Conservation (phyloP, 1,140 invertebrate species). For the Drosophila auraria region DNA sequence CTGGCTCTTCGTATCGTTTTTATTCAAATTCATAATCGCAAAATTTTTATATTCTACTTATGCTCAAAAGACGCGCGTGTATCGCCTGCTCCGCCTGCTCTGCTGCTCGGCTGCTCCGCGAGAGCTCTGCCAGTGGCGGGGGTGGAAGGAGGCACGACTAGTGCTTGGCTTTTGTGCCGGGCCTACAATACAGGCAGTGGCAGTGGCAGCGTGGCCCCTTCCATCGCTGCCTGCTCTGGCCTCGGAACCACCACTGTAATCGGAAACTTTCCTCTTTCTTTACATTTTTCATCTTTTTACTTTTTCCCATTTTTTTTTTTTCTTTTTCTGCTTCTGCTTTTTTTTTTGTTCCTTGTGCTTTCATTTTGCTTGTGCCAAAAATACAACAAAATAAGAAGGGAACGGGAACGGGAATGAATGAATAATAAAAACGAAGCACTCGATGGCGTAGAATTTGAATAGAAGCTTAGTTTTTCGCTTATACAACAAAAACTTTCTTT, state of each 20-base stretch:
- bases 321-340: slow-evolving; percentile 23
- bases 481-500: slow-evolving; percentile 84
- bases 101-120: too few species aligned
- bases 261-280: slow-evolving; percentile 84
- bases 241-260: slow-evolving; percentile 65
- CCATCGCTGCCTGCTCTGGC: neutral
- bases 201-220: neutral
- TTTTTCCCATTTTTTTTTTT: slow-evolving; percentile 67
- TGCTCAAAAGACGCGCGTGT: slow-evolving; percentile 72
- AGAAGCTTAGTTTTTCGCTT: slow-evolving; percentile 84
- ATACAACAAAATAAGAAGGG: slow-evolving; percentile 49
- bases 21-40: slow-evolving; percentile 85
- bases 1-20: slow-evolving; percentile 77
- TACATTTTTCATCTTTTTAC: slow-evolving; percentile 78
- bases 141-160: slow-evolving; percentile 42
- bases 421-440: slow-evolving; percentile 84
- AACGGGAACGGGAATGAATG: slow-evolving; percentile 67
- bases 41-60: slow-evolving; percentile 84
- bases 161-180: slow-evolving; percentile 70
- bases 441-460: slow-evolving; percentile 84
- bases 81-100: slow-evolving; percentile 6
- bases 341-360: slow-evolving; percentile 63
- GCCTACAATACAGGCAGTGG: slow-evolving; percentile 59
- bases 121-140: slow-evolving; percentile 13
- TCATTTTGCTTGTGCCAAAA: slow-evolving; percentile 79